phyloP scores from a whole-genome alignment of 2,113 vertebrate species.

The Thunnus maccoyii region DNA sequence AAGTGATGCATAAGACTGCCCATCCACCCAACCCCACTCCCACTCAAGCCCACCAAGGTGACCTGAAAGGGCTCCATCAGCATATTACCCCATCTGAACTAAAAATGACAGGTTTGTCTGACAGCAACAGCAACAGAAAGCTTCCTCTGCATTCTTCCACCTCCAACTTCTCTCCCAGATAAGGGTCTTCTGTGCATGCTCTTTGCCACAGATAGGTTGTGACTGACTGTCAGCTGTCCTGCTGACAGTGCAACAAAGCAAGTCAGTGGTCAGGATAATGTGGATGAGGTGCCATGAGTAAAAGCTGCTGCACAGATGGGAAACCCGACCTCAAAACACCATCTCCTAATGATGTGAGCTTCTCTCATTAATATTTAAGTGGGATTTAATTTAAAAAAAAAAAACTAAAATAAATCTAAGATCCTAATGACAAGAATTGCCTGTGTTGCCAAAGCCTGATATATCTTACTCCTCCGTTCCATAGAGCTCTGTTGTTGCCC shows the following conservation, averaged over 20 bases:
- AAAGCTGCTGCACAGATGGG: not conserved
- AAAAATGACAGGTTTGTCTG: not conserved
- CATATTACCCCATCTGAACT: constrained; percentile 27
- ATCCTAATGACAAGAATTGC: not conserved
- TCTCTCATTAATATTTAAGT: constrained; percentile 1
- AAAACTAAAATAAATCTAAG: not conserved
- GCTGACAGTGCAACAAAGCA: constrained; percentile 40
- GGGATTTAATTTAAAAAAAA: not conserved
- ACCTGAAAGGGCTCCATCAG: constrained; percentile 53
- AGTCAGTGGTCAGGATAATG: constrained; percentile 22
- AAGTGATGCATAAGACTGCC: constrained; percentile 29
- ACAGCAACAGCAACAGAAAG: not conserved
- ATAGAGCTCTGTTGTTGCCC: not conserved
- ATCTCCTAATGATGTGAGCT: not conserved
- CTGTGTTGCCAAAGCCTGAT: not conserved
- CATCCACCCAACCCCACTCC: constrained; percentile 6
- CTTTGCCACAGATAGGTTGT: constrained; percentile 3
- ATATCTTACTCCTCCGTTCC: not conserved
- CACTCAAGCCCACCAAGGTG: constrained; percentile 60
- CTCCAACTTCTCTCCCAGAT: constrained; percentile 14
- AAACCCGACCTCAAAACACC: not conserved
- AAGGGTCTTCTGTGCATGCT: constrained; percentile 1
- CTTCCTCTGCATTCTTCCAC: constrained; percentile 18
- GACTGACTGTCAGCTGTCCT: constrained; percentile 10
- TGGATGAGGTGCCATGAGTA: constrained; percentile 4